A percentile compares a stretch with the other conserved stretches of the same genome.
phyloP scores from a whole-genome alignment of 2,113 vertebrate genomes.

The Hippocampus comes region DNA sequence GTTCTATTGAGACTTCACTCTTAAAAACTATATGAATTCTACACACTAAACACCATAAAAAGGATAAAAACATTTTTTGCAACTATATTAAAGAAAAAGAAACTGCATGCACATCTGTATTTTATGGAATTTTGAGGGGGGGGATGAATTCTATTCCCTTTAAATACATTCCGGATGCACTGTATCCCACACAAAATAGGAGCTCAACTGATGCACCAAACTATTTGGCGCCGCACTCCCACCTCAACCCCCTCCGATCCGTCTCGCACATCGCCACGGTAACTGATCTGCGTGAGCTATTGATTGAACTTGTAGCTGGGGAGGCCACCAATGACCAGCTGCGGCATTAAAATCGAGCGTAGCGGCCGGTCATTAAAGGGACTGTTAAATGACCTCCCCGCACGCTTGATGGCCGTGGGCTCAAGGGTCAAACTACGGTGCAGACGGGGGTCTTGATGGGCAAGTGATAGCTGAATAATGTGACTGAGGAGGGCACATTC shows the following conservation, averaged over 20 bases:
- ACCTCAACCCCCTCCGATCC: slow-evolving; percentile 24
- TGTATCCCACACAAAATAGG: no score
- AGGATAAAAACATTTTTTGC: no score
- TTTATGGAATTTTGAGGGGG: no score
- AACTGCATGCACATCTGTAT: no score
- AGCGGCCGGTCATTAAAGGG: slow-evolving; percentile 47
- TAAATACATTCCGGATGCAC: no score
- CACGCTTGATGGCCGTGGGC: slow-evolving; percentile 30
- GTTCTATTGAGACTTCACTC: no score
- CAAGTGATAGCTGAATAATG: background rate
- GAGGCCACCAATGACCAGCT: slow-evolving; percentile 17
- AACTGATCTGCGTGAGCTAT: slow-evolving; percentile 34
- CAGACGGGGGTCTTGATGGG: slow-evolving; percentile 36
- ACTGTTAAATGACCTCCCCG: slow-evolving; percentile 38
- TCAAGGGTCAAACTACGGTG: slow-evolving; percentile 49
- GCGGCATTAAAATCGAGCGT: slow-evolving; percentile 20
- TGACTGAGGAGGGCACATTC: background rate
- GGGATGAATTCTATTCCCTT: no score
- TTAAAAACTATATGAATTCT: no score
- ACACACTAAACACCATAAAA: no score
- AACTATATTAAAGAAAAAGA: no score
- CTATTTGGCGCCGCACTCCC: background rate
- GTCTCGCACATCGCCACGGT: slow-evolving; percentile 14
- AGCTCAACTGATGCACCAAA: no score
- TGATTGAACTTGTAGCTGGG: slow-evolving; percentile 38